phyloP scores from a whole-genome alignment of 2,113 vertebrate species.

The Chlamydotis undulata region DNA sequence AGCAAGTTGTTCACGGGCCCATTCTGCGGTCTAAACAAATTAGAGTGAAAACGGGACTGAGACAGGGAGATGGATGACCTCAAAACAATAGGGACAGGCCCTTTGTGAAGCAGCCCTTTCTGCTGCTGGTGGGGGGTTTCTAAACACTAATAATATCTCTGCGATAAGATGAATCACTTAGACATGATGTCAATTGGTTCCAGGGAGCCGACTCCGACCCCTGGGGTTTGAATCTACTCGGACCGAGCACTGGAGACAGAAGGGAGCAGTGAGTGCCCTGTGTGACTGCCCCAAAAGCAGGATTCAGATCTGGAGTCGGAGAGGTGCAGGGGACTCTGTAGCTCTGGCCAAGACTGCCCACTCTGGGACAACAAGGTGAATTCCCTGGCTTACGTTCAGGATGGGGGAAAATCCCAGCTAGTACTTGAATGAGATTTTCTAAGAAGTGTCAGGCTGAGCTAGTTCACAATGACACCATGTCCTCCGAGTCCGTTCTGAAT shows the following conservation, averaged over 20 bases:
- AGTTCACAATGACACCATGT: neutral
- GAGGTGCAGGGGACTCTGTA: neutral
- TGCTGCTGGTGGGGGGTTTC: neutral
- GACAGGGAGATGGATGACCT: constrained; percentile 48
- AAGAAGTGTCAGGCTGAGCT: neutral
- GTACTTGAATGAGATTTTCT: neutral
- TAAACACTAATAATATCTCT: neutral
- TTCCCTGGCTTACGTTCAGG: neutral
- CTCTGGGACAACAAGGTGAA: neutral
- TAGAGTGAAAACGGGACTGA: constrained; percentile 28
- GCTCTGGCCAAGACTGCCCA: neutral
- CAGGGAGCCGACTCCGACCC: neutral
- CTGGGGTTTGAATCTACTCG: neutral
- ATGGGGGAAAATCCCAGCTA: neutral
- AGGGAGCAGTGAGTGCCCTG: neutral
- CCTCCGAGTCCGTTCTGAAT: neutral
- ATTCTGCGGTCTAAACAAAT: constrained; percentile 59
- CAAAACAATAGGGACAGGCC: constrained; percentile 17
- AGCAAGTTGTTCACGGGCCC: neutral
- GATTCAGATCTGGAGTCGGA: neutral
- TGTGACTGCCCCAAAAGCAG: neutral
- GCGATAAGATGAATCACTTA: neutral
- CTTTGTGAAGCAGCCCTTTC: constrained; percentile 7
- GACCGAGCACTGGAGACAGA: neutral
- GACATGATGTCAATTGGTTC: neutral